A percentile compares a stretch with the other conserved stretches of the same genome.
phyloP scores from a whole-genome alignment of 53 echinoderm and acorn worm genomes.

The Holothuria scabra region DNA sequence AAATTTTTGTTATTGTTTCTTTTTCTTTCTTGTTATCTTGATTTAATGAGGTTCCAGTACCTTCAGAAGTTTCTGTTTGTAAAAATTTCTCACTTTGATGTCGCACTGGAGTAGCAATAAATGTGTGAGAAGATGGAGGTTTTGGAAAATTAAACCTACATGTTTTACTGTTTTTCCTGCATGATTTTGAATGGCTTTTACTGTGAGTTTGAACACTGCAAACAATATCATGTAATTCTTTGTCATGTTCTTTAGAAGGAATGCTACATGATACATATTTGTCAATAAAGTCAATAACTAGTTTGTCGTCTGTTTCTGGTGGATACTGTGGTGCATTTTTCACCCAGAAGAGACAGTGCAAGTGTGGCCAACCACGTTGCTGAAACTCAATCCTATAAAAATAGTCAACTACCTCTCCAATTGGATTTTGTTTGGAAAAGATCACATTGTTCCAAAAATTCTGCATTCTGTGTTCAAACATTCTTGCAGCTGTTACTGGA shows the following conservation, averaged over 20 bases:
- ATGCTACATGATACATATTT: constrained; percentile 70
- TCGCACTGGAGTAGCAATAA: constrained; percentile 27
- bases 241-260: constrained; percentile 61
- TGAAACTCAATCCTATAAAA: constrained; percentile 61
- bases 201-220: constrained; percentile 64
- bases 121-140: constrained; percentile 69
- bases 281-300: constrained; percentile 57
- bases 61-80: not conserved
- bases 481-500: constrained; percentile 81
- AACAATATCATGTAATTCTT: constrained; percentile 63
- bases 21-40: constrained; percentile 14
- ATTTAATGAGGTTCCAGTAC: not conserved
- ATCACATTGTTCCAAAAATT: constrained; percentile 62
- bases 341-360: constrained; percentile 66
- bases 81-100: not conserved
- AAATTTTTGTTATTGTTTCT: constrained; percentile 1
- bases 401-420: constrained; percentile 67
- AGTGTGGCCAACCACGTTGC: constrained; percentile 57
- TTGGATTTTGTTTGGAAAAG: constrained; percentile 62
- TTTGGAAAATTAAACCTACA: constrained; percentile 81
- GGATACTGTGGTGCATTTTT: constrained; percentile 58
- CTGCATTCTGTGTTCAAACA: constrained; percentile 70
- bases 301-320: constrained; percentile 48
- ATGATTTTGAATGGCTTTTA: constrained; percentile 62
- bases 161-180: constrained; percentile 54